Evolutionary conservation across 2,797 vertebrate species (phyloP), one percentile per base, ranked within the genome.

Genomic region (Siniperca obscura): DNA sequence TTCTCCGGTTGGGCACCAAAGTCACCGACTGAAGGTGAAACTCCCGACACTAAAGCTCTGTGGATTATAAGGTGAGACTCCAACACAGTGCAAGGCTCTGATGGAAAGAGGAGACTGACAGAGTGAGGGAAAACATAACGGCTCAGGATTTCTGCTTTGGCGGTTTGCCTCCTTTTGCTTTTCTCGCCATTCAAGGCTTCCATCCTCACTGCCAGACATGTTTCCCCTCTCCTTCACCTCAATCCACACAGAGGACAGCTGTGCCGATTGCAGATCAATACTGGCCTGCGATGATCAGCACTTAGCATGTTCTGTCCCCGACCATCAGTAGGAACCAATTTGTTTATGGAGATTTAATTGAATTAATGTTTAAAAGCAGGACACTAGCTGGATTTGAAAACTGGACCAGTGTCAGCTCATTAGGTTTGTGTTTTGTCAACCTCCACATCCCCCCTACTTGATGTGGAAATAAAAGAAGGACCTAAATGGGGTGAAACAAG

Each of bases 1-100:
- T 85, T 87, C 83, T 86, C 74, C 71, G 78, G 85, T 86, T 88
- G 87, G 87, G 75, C 87, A 81, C 86, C 77, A 85, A 80, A 90
- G 89, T 89, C 89, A 82, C 71, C 13, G 14, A 80, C 84, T 88
- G 86, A 84, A 87, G 79, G 81, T 66, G 11, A 87, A 82, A 76
- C 74, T 75, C 46, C 56, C 34, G 9, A 72, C 56, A 74, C 72
- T 55, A n/a, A 85, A 68, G 76, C 88, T 87, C 76, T 53, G 73
- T 67, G 48, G 86, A 84, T 82, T 84, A 90, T 86, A 86, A 88
- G 81, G 76, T 78, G 84, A 79, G 59, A 71, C 69, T 80, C 6
- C 56, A 80, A 65, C 42, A 60, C 71, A 50, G 66, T 8, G 30
- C 30, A 40, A 55, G 55, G 67, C 65, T 87, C 48, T 22, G 71